Percentiles rank a stretch among this genome's conserved stretches.
Evolutionary conservation across 2,888 invertebrate species (phyloP).

Genomic region (Diloba caeruleocephala): DNA sequence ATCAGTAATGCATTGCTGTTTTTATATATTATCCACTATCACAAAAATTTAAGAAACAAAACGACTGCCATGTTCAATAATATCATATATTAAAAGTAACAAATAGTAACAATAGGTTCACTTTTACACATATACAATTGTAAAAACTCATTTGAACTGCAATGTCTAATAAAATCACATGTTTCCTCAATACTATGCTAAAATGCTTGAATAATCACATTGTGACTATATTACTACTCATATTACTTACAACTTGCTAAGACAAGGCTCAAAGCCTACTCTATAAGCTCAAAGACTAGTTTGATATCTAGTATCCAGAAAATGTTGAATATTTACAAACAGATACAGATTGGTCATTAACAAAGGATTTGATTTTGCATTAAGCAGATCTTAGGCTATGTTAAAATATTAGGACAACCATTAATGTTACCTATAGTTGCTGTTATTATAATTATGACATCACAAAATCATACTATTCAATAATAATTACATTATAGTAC

Average conservation of each 20-base stretch:
- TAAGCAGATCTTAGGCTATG: no score
- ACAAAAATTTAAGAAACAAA: conserved; percentile 27
- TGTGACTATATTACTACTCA: conserved; percentile 52
- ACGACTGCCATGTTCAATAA: conserved; percentile 61
- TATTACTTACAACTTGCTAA: conserved; percentile 57
- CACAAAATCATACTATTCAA: no score
- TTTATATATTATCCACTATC: no score
- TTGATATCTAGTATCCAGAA: conserved; percentile 27
- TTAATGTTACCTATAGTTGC: not conserved
- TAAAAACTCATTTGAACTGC: conserved; percentile 60
- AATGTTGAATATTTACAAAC: conserved; percentile 26
- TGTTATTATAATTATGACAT: no score
- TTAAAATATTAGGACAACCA: not conserved
- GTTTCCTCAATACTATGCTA: conserved; percentile 45
- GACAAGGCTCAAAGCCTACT: conserved; percentile 26
- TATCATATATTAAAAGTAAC: conserved; percentile 64
- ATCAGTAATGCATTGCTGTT: no score
- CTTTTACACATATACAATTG: conserved; percentile 62
- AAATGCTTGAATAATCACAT: conserved; percentile 39
- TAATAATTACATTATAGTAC: no score
- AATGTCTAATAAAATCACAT: conserved; percentile 44
- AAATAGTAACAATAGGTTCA: conserved; percentile 61
- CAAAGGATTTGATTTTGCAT: no score
- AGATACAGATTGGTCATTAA: no score
- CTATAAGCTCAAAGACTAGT: no score